Conservation (phyloP, 2,113 vertebrate genomes). For the Sterrhoptilus dennistouni region DNA sequence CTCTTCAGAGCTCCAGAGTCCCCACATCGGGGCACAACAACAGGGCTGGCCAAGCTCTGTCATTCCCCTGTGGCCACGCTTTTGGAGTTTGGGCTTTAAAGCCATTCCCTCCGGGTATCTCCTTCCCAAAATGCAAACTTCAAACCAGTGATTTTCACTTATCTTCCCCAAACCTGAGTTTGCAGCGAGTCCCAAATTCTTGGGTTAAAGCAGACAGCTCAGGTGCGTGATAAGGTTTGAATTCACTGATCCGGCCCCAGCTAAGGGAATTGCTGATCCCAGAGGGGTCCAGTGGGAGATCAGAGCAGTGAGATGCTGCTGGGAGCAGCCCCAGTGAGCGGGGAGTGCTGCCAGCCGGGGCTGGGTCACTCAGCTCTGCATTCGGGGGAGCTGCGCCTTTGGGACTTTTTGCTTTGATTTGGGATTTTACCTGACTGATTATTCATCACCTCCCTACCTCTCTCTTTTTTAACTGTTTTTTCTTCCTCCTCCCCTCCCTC, state of each 20-base stretch:
- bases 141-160: background rate
- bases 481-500: background rate
- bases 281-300: background rate
- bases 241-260: background rate
- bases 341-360: background rate
- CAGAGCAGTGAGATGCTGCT: background rate
- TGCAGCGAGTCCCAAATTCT: fast-evolving
- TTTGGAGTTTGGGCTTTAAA: background rate
- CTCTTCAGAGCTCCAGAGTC: background rate
- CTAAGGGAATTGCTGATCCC: background rate
- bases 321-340: background rate
- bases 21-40: background rate
- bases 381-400: background rate
- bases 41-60: background rate
- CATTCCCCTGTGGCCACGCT: fast-evolving
- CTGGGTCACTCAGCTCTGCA: background rate
- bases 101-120: background rate
- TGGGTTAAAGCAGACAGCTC: background rate
- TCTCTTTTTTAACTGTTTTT: constrained; percentile 55
- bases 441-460: constrained; percentile 35
- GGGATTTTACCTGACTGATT: constrained; percentile 27
- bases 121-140: background rate
- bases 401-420: background rate
- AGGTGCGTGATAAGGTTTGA: fast-evolving
- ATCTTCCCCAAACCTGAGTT: background rate